These are phyloP conservation scores for Watsonalla binaria DNA, from an alignment of 2,888 invertebrate species.

Conservation along the genomic window DNA sequence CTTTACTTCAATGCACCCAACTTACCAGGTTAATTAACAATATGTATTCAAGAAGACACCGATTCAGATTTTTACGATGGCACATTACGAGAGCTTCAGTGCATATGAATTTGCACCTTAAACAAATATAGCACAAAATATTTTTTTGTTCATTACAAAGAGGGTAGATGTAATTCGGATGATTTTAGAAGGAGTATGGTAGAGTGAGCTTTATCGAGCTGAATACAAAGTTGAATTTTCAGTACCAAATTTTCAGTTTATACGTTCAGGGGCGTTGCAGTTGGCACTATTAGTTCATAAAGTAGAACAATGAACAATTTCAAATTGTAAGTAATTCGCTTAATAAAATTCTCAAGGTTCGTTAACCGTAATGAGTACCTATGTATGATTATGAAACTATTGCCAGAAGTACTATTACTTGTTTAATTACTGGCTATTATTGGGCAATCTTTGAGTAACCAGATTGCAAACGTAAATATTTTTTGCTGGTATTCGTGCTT, in stretches of 20 bases:
- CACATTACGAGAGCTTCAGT: neutral
- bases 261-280: neutral
- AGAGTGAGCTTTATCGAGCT: neutral
- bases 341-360: conserved; percentile 19
- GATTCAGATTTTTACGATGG: neutral
- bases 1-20: neutral
- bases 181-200: neutral
- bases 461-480: neutral
- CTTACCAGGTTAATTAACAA: neutral
- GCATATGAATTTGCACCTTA: neutral
- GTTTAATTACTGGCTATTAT: conserved; percentile 3
- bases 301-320: conserved; percentile 8
- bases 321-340: conserved; percentile 13
- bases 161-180: neutral
- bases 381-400: conserved; percentile 13
- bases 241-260: neutral
- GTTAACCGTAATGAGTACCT: conserved; percentile 13
- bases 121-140: no score
- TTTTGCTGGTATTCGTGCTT: neutral
- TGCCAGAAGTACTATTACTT: conserved; percentile 9
- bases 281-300: neutral
- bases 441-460: neutral
- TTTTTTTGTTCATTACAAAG: no score
- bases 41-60: neutral
- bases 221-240: neutral